A percentile compares a stretch with the other conserved stretches of the same genome.
Evolutionary conservation across 2,113 vertebrate genomes (phyloP).

Genomic region (Chelonoidis abingdonii): DNA sequence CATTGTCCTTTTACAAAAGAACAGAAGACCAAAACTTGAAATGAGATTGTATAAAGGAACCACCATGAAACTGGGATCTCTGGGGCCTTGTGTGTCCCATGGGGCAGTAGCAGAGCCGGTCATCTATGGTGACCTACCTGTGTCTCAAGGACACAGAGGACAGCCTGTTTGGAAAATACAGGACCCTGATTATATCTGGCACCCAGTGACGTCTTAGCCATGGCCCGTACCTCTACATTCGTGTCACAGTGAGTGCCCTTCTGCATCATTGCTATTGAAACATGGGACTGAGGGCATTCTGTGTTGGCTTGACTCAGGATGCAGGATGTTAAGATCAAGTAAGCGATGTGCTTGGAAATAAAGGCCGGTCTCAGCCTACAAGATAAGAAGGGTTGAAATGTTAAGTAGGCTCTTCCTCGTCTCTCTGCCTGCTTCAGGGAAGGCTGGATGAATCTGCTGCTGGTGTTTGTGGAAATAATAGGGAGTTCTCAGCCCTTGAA

Average conservation of each 20-base stretch:
- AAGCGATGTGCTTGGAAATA: not conserved
- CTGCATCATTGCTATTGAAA: not conserved
- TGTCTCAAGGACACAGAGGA: not conserved
- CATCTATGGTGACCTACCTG: not conserved
- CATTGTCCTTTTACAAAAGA: not conserved
- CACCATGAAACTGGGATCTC: fast-evolving
- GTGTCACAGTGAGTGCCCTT: not conserved
- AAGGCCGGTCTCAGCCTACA: not conserved
- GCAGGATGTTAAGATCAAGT: not conserved
- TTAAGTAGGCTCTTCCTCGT: not conserved
- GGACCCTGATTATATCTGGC: not conserved
- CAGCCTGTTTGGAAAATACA: not conserved
- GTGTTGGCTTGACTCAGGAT: not conserved
- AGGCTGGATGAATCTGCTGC: not conserved
- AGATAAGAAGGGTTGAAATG: not conserved
- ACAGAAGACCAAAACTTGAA: not conserved
- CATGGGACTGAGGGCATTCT: not conserved
- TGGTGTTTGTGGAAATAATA: not conserved
- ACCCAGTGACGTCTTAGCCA: fast-evolving
- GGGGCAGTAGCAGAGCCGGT: not conserved
- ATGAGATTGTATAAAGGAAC: not conserved
- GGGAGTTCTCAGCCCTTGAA: not conserved
- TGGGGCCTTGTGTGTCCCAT: not conserved
- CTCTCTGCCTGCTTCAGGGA: not conserved
- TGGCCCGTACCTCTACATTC: not conserved